Evolutionary conservation across 2,797 vertebrate species (phyloP).

Genomic region (Enteromius paludinosus): DNA sequence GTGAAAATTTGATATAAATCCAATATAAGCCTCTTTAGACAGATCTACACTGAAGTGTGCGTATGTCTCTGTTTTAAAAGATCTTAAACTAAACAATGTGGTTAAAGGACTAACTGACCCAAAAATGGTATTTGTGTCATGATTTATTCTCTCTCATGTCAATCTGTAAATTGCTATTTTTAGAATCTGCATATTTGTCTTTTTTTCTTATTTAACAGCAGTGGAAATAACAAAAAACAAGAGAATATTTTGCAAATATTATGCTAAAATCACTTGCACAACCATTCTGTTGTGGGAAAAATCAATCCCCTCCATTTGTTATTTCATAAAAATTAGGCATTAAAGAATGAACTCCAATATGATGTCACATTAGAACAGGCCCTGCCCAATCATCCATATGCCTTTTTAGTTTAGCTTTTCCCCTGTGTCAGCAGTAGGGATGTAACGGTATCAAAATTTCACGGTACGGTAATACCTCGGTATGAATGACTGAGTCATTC

Average conservation of each 20-base stretch:
- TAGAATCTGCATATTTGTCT: background rate
- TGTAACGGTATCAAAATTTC: too few relatives aligned
- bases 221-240: background rate
- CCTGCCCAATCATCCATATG: background rate
- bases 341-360: background rate
- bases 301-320: background rate
- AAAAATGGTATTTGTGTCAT: background rate
- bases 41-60: constrained; percentile 1
- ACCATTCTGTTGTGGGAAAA: background rate
- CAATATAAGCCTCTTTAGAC: constrained; percentile 15
- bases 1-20: constrained; percentile 39
- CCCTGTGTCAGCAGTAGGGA: background rate
- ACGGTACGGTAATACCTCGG: too few relatives aligned
- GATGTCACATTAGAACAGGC: background rate
- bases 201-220: background rate
- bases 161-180: background rate
- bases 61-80: constrained; percentile 10
- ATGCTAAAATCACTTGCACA: background rate
- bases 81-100: background rate
- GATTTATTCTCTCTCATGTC: background rate
- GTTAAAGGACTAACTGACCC: background rate
- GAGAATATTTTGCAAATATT: background rate
- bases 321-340: background rate
- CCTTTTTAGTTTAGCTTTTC: background rate
- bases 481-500: too few relatives aligned